Base-by-base conservation (phyloP, 2,888 invertebrate species). In the Ypsolopha scabrella region DNA sequence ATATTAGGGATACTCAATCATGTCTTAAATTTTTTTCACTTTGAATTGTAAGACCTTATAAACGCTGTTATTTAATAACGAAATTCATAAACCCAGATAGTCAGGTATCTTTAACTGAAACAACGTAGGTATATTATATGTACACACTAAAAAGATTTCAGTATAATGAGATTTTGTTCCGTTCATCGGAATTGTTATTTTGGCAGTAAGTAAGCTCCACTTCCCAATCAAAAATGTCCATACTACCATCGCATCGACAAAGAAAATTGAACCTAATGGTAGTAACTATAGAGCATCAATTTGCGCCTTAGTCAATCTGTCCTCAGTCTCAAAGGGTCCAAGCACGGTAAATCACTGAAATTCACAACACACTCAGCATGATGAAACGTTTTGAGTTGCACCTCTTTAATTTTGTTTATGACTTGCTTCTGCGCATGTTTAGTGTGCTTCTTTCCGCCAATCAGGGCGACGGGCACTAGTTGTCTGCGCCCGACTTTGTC, bases 281-380 rank as follows among this genome's bases (percentile, higher is more conserved):
- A 81, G 60, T 75, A 80, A 58, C 72, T 75, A 46, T 67, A 75
- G 36, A 79, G 64, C 65, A 73, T 64, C 50, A 80, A 62, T 56
- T 77, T 75, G 8, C 68, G 65, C 50, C 70, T 68, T 14, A 80
- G 62, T 83, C 79, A 86, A 55, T 86, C 85, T 64, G 86, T 85
- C 69, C 86, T 65, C 35, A 83, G 55, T 50, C 75, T 56, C 0
- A 86, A 54, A 0, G 86, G 86, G 57, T 86, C 85, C 46, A 76
- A 54, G 50, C 70, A 75, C 0, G 86, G 86, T 38, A 83, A 62
- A 38, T 77, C 82, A 60, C 73, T 66, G 11, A 70, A 58, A 34
- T 60, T 60, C 41, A 63, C 59, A 41, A 62, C 64, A 53, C 79
- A 75, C 62, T 80, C 85, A 0, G 62, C 64, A 48, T 80, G 77